Evolutionary conservation across 2,113 vertebrate genomes (phyloP).

Genomic region (Trogon surrucura): DNA sequence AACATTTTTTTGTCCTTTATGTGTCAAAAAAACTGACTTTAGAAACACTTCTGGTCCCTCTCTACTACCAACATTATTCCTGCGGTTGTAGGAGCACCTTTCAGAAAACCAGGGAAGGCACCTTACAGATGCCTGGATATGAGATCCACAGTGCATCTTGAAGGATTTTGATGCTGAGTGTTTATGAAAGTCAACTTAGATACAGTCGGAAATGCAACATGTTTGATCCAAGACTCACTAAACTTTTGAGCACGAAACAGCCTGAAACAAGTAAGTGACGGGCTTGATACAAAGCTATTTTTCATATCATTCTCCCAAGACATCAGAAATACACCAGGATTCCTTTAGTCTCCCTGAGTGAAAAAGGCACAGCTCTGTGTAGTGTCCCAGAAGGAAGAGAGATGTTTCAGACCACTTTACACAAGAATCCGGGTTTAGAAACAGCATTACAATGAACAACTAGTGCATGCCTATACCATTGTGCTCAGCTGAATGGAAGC

Average conservation of each 20-base stretch:
- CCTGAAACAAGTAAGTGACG: not conserved
- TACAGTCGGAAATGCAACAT: not conserved
- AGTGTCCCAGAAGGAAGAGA: not conserved
- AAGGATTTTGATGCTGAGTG: not conserved
- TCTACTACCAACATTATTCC: not conserved
- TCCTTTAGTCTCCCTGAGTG: not conserved
- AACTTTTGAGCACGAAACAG: not conserved
- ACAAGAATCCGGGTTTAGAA: not conserved
- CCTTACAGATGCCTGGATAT: not conserved
- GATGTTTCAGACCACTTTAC: not conserved
- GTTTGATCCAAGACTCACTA: not conserved
- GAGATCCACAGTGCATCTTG: not conserved
- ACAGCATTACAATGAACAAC: not conserved
- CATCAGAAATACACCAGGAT: not conserved
- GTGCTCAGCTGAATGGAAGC: constrained; percentile 7
- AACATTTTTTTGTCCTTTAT: not conserved
- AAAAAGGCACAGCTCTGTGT: not conserved
- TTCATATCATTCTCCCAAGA: not conserved
- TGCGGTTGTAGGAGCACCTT: not conserved
- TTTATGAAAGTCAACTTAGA: not conserved
- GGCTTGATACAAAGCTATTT: not conserved
- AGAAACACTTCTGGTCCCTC: not conserved
- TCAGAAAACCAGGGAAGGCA: not conserved
- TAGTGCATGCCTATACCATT: not conserved
- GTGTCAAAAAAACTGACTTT: not conserved